Percentiles rank a stretch among this genome's conserved stretches.
Conservation (phyloP, 2,888 invertebrate species). For the Gymnoscelis rufifasciata region DNA sequence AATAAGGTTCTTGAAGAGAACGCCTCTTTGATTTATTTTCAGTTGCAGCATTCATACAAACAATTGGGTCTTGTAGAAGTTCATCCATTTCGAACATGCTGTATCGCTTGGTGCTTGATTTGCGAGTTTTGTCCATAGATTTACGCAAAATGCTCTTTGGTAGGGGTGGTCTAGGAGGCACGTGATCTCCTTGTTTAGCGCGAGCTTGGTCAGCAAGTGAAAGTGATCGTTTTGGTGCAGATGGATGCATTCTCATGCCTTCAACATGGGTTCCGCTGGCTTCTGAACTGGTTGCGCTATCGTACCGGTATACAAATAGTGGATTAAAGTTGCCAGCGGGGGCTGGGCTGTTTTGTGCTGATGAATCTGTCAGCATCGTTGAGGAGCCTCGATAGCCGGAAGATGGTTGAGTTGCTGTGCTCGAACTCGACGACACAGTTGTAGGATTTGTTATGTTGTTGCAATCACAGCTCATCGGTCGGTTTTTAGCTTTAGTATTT, state of each 20-base stretch:
- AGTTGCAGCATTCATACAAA: conserved; percentile 65
- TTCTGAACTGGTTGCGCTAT: conserved; percentile 85
- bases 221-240: conserved; percentile 83
- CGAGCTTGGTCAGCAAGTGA: conserved; percentile 78
- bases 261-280: conserved; percentile 83
- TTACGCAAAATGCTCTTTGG: conserved; percentile 86
- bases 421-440: conserved; percentile 82
- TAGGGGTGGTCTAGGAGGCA: conserved; percentile 84
- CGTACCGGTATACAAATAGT: conserved; percentile 90
- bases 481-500: conserved; percentile 75
- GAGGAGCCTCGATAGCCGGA: conserved; percentile 93
- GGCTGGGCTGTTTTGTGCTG: conserved; percentile 83
- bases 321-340: conserved; percentile 82
- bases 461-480: conserved; percentile 81
- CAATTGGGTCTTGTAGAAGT: conserved; percentile 69
- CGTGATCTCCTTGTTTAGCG: conserved; percentile 70
- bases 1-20: conserved; percentile 87
- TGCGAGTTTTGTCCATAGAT: conserved; percentile 76
- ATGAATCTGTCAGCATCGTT: conserved; percentile 87
- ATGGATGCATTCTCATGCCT: conserved; percentile 68
- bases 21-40: conserved; percentile 82
- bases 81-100: conserved; percentile 89
- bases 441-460: conserved; percentile 76
- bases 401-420: conserved; percentile 88
- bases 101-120: conserved; percentile 81